phyloP scores from a whole-genome alignment of 2,113 vertebrate species.

The Leptobrachium leishanense region DNA sequence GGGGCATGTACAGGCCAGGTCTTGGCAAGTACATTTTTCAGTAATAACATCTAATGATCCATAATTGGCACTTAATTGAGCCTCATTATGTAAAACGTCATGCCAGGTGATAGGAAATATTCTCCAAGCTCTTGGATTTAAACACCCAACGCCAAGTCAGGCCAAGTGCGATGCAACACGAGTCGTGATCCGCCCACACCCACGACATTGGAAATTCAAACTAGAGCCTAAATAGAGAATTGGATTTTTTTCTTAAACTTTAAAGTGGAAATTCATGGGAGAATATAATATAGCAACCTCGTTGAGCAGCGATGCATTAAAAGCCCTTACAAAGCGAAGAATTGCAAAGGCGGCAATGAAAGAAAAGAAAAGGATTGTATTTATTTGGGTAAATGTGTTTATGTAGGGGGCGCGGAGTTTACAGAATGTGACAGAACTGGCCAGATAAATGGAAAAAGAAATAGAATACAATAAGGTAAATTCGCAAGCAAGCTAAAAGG shows the following conservation, averaged over 20 bases:
- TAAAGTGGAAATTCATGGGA: neutral
- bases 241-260: too few relatives aligned
- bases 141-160: neutral
- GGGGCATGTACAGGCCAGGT: constrained; percentile 1
- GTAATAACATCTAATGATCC: constrained; percentile 28
- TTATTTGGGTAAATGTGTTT: constrained; percentile 35
- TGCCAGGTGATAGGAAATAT: constrained; percentile 19
- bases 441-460: constrained; percentile 21
- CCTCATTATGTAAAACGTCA: constrained; percentile 19
- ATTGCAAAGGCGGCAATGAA: neutral
- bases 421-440: constrained; percentile 23
- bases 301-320: neutral
- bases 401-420: constrained; percentile 10
- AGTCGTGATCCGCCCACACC: neutral
- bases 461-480: constrained; percentile 19
- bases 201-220: neutral
- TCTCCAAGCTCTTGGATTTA: constrained; percentile 16
- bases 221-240: too few relatives aligned
- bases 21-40: constrained; percentile 10
- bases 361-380: constrained; percentile 10
- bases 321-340: neutral
- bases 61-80: constrained; percentile 25
- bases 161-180: neutral
- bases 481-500: constrained; percentile 15
- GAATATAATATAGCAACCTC: neutral